A percentile compares a stretch with the other conserved stretches of the same genome.
Evolutionary conservation across 2,888 invertebrate genomes (phyloP).

Genomic region (Eilema caniola): DNA sequence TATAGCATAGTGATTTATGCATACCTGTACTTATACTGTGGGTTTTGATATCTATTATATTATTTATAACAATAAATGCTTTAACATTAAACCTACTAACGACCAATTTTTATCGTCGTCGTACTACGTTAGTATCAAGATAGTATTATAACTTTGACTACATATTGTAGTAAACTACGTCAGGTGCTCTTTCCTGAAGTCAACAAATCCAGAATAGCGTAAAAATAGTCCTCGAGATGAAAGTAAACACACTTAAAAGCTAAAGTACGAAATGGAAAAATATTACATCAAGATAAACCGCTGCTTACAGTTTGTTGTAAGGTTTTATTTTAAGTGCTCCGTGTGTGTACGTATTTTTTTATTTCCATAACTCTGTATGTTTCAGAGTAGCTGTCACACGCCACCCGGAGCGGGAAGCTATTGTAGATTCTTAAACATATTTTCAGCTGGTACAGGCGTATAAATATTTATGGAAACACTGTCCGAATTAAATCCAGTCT

Average conservation of each 20-base stretch:
- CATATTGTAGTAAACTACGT: background rate
- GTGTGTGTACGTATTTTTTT: constrained; percentile 54
- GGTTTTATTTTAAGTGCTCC: constrained; percentile 62
- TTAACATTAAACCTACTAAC: background rate
- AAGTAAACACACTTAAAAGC: constrained; percentile 40
- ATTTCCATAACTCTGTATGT: constrained; percentile 55
- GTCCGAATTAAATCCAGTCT: constrained; percentile 71
- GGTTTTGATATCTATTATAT: too few relatives aligned
- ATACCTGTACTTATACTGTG: too few relatives aligned
- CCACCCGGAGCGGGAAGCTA: constrained; percentile 53
- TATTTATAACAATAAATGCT: too few relatives aligned
- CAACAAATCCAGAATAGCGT: constrained; percentile 25
- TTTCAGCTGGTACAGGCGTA: constrained; percentile 55
- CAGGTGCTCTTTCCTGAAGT: constrained; percentile 18
- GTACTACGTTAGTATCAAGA: too few relatives aligned
- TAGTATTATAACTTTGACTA: background rate
- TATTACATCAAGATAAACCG: constrained; percentile 59
- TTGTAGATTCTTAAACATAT: constrained; percentile 66
- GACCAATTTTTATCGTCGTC: background rate
- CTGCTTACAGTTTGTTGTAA: constrained; percentile 62
- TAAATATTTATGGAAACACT: constrained; percentile 74
- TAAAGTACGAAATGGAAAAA: constrained; percentile 52
- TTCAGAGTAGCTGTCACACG: constrained; percentile 66
- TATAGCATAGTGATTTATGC: too few relatives aligned
- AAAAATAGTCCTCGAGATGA: constrained; percentile 39